These are phyloP conservation scores for Latrodectus geometricus DNA, from an alignment of 1,140 invertebrate genomes.

Conservation along the genomic window DNA sequence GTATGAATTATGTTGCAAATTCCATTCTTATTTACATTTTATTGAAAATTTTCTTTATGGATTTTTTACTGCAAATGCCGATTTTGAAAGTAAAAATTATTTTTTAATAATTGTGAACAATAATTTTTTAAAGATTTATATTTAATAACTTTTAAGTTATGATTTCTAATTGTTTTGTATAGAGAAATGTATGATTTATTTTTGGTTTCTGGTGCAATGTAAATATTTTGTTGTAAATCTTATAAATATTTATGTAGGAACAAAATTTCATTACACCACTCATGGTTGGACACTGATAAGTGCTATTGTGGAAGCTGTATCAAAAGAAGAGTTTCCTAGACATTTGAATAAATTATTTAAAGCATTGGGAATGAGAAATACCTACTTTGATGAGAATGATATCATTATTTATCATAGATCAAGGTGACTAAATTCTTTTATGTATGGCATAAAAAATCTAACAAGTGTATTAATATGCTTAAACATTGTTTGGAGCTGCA, in stretches of 20 bases:
- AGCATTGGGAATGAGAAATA: conserved; percentile 72
- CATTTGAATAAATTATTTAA: conserved; percentile 69
- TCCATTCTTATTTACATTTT: too few species aligned
- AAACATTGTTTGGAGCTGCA: neutral
- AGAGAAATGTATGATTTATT: too few species aligned
- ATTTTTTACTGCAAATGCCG: too few species aligned
- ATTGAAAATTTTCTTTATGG: too few species aligned
- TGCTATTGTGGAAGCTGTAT: conserved; percentile 74
- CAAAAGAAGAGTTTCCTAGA: conserved; percentile 70
- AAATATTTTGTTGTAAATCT: too few species aligned
- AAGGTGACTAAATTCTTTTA: conserved; percentile 67
- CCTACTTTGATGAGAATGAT: conserved; percentile 73
- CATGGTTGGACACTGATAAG: conserved; percentile 75
- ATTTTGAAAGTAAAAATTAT: too few species aligned
- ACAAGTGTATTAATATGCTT: neutral
- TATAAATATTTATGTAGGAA: conserved; percentile 67
- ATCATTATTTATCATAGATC: conserved; percentile 74
- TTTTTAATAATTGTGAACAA: too few species aligned
- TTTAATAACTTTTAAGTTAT: too few species aligned
- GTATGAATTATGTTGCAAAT: too few species aligned
- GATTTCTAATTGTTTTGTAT: too few species aligned
- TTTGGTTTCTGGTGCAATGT: too few species aligned
- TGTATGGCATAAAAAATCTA: neutral
- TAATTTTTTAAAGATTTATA: too few species aligned
- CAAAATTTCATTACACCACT: conserved; percentile 74